Conservation (phyloP, 2,113 vertebrate species). For the Calidris pugnax region DNA sequence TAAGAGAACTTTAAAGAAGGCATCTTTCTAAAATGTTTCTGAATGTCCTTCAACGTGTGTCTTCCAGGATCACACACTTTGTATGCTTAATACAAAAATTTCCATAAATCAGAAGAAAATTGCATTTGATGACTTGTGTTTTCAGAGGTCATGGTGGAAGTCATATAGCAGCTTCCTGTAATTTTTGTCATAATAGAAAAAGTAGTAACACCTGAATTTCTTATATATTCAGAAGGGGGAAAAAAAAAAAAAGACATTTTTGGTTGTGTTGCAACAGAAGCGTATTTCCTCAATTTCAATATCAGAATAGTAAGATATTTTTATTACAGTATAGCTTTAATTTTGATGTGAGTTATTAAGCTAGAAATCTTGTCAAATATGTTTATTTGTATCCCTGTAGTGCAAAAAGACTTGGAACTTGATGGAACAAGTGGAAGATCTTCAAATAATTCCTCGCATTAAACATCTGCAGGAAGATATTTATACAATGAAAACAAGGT, state of each 20-base stretch:
- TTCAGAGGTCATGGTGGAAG: background rate
- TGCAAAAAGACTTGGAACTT: conserved; percentile 78
- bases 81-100: background rate
- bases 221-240: background rate
- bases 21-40: background rate
- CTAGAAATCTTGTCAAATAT: conserved; percentile 33
- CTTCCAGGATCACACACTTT: background rate
- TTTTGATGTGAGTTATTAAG: background rate
- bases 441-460: conserved; percentile 71
- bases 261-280: background rate
- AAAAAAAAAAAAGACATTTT: background rate
- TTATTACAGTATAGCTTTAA: background rate
- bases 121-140: background rate
- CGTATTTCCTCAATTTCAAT: background rate
- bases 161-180: background rate
- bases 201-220: background rate
- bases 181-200: background rate
- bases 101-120: background rate
- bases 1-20: background rate
- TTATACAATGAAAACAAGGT: conserved; percentile 76
- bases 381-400: conserved; percentile 75
- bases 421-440: conserved; percentile 74
- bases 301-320: background rate
- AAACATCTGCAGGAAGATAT: conserved; percentile 80
- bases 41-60: background rate